Evolutionary conservation across 1,140 invertebrate genomes (phyloP).

Genomic region (Ceratosolen fusciceps): DNA sequence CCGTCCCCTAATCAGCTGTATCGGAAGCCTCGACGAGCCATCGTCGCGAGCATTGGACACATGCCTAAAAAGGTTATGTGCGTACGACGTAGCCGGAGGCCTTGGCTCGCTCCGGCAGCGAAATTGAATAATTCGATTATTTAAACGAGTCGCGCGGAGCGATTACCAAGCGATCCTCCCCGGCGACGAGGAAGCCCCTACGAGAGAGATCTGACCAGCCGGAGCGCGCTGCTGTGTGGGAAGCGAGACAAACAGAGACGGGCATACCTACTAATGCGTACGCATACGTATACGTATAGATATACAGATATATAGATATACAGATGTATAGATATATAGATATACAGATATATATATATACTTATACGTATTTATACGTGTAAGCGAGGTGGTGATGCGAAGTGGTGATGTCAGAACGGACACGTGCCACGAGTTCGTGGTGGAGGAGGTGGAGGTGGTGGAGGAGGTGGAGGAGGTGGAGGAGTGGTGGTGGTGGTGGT

Average conservation of each 20-base stretch:
- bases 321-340: too few relatives aligned
- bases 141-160: neutral
- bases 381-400: too few relatives aligned
- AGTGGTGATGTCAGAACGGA: too few relatives aligned
- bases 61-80: conserved; percentile 13
- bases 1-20: neutral
- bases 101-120: neutral
- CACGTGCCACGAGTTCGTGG: neutral
- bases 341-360: too few relatives aligned
- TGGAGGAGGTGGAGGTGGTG: neutral
- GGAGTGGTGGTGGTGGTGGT: neutral
- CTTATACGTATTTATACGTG: too few relatives aligned
- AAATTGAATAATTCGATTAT: neutral
- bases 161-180: neutral
- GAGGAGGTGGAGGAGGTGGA: neutral
- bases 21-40: neutral
- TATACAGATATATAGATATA: too few relatives aligned
- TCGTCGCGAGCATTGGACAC: neutral
- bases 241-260: too few relatives aligned
- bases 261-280: too few relatives aligned
- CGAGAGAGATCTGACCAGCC: too few relatives aligned
- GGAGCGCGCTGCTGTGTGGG: too few relatives aligned
- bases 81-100: neutral
- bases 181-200: neutral
- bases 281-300: too few relatives aligned